Evolutionary conservation across 2,888 invertebrate genomes (phyloP), one percentile per base, ranked within the genome.

Genomic region (Spialia ferax): DNA sequence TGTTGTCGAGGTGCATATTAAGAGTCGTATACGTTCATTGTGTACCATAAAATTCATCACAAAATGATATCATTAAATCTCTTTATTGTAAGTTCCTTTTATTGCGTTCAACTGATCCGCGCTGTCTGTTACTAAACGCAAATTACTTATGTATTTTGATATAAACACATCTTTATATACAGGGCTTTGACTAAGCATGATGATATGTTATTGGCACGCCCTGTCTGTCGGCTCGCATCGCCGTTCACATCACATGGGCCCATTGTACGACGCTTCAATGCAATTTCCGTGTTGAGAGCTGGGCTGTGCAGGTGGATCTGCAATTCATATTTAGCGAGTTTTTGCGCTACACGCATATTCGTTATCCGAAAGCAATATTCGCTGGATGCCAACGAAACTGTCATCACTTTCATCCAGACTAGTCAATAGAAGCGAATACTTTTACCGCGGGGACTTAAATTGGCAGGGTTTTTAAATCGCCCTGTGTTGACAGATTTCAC

Each of bases 231-330:
- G 68, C 71, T 67, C 71, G 69, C 68, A 73, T 75, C 73, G 73
- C 66, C 68, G 71, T 70, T 74, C 74, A 72, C 69, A 74, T 69
- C 74, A 73, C 69, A 74, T 69, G 68, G 55, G 60, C 63, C 70
- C 70, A 76, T 77, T 78, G 77, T 76, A 57, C 68, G 62, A 35
- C 62, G 59, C 63, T 69, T 79, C 73, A 79, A 79, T 79, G 72
- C 72, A 68, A 73, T 73, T 74, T 75, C 74, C 74, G 75, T 72
- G 72, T 69, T 67, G 71, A 70, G 71, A 71, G 63, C 64, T 67
- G 71, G 63, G 64, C 66, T 64, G 61, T 68, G 72, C 71, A 69
- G 74, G 71, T 71, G 72, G 62, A 70, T 66, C 62, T 64, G 63
- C 67, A 60, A 63, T 64, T 57, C 52, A 61, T 61, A 69, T 69